Base-by-base conservation (phyloP, 1,140 invertebrate genomes). In the Aethina tumida region DNA sequence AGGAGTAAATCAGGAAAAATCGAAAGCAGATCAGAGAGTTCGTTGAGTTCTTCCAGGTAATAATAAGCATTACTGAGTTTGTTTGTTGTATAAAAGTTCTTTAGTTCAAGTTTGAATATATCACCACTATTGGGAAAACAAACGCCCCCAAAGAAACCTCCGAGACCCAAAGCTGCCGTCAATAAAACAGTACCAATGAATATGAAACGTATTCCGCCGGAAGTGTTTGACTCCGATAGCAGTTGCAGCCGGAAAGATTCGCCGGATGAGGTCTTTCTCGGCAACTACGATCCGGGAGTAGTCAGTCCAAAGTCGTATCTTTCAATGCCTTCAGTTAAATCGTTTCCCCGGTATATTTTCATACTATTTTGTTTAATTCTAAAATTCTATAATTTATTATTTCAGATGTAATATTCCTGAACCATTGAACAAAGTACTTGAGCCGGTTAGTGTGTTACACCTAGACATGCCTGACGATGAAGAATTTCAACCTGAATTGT, bases 261-360 rank as follows among this genome's bases (percentile, higher is more conserved):
- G 15, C 41, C 45, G 2, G 50, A 53, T 19, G 38, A 47, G 7
- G 41, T 53, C 9, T 46, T 49, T 27, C 26, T 26, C 9, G 46
- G 39, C 21, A 52, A 56, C 24, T 58, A 63, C 32, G 60, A 60
- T 4, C 62, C 61, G 0, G 67, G 58, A 3, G 63, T 68, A 0
- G 54, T 63, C 5, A 73, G 70, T 30, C 77, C 81, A 0, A 77
- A 77, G 44, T 82, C 79, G 0, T 82, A 79, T 45, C 68, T 87
- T 2, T 85, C 82, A 0, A 86, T 87, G 83, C 80, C 81, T 8
- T 84, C 81, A 5, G 77, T 84, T 8, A 79, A 77, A 43, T 73
- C 78, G 9, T 88, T 87, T 55, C 84, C 83, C 14, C 70, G 69
- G 65, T 67, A 52, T 43, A 30, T n/a, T 30, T 24, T 16, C 22